phyloP scores from a whole-genome alignment of 2,113 vertebrate species.

The Crotalus viridis region DNA sequence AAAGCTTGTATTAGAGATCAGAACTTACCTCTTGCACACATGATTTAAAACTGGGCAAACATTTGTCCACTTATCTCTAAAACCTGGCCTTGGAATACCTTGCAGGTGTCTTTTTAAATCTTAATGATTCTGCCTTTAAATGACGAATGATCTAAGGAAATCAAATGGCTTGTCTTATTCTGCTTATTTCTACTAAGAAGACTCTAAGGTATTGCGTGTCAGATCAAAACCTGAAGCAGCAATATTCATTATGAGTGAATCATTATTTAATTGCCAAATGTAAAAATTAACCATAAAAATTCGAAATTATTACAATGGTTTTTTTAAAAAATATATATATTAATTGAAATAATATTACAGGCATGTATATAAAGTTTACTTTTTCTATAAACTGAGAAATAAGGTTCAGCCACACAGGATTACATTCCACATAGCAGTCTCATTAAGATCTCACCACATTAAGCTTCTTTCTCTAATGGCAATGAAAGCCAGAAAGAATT shows the following conservation, averaged over 20 bases:
- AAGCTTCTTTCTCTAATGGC: neutral
- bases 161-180: neutral
- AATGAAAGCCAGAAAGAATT: neutral
- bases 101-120: neutral
- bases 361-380: neutral
- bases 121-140: neutral
- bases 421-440: neutral
- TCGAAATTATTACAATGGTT: neutral
- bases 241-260: neutral
- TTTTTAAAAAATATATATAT: neutral
- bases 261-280: neutral
- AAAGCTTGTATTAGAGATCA: neutral
- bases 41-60: neutral
- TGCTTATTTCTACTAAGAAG: neutral
- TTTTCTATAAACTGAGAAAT: neutral
- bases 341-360: neutral
- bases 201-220: neutral
- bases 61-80: neutral
- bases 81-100: neutral
- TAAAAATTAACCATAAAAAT: neutral
- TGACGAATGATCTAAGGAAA: neutral
- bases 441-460: neutral
- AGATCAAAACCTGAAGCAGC: neutral
- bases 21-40: neutral
- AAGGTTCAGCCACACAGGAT: neutral